Evolutionary conservation across 1,140 invertebrate species (phyloP).

Genomic region (Saxidomus purpurata): DNA sequence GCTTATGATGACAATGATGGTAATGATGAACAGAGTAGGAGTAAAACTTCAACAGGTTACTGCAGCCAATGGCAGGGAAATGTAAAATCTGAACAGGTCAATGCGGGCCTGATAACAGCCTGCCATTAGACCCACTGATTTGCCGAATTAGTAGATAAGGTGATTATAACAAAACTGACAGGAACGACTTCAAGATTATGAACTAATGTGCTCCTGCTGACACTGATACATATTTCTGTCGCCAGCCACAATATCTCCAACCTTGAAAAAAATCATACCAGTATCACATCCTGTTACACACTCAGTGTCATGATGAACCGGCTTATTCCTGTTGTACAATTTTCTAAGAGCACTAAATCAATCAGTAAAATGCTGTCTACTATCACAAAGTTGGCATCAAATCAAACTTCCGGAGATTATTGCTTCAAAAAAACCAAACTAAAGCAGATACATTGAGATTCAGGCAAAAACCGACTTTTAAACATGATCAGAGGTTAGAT

Average conservation of each 20-base stretch:
- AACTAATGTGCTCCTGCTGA: neutral
- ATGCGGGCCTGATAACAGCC: neutral
- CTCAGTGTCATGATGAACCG: neutral
- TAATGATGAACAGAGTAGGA: too few species aligned
- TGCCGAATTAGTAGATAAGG: neutral
- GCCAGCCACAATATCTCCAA: neutral
- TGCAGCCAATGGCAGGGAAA: too few species aligned
- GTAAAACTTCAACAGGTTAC: too few species aligned
- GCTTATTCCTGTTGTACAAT: neutral
- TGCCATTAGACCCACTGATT: neutral
- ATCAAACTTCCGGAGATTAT: neutral
- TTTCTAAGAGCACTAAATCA: neutral
- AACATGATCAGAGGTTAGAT: neutral
- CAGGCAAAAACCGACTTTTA: neutral
- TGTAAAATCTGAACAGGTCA: too few species aligned
- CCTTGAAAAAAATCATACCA: neutral
- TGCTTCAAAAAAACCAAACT: neutral
- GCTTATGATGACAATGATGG: neutral
- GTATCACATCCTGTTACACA: neutral
- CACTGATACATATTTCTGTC: neutral
- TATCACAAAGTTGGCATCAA: neutral
- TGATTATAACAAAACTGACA: neutral
- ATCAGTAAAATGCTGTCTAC: neutral
- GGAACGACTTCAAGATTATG: neutral
- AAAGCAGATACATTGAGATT: neutral